phyloP scores from a whole-genome alignment of 2,797 vertebrate species.

The Calcarius lapponicus region DNA sequence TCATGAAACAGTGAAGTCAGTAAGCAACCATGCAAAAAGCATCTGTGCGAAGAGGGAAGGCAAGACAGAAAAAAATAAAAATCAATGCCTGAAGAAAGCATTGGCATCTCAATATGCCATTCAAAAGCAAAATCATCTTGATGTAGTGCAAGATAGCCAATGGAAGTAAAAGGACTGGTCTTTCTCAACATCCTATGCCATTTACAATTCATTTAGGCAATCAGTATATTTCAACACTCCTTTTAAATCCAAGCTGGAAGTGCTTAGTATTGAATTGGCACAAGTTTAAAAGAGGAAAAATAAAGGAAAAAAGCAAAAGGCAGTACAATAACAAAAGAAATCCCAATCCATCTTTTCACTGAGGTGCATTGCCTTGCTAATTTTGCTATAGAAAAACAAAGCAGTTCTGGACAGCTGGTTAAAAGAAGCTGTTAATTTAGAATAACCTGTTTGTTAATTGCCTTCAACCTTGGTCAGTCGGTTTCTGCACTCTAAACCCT shows the following conservation, averaged over 20 bases:
- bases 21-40: background rate
- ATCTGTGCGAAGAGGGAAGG: background rate
- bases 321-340: background rate
- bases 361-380: background rate
- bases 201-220: background rate
- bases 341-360: background rate
- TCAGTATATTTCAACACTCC: background rate
- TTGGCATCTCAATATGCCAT: background rate
- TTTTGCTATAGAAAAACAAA: background rate
- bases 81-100: background rate
- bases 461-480: conserved; percentile 77
- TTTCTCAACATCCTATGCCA: background rate
- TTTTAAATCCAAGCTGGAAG: conserved; percentile 27
- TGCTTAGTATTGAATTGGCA: background rate
- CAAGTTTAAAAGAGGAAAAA: background rate
- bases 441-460: conserved; percentile 82
- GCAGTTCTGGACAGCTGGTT: conserved; percentile 59
- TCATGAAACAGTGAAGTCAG: background rate
- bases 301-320: background rate
- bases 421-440: conserved; percentile 76
- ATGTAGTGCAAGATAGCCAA: background rate
- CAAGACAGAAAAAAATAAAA: background rate
- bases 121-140: background rate
- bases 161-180: background rate
- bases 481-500: conserved; percentile 74